Conservation (phyloP, 1,140 invertebrate genomes). For the Apis laboriosa region DNA sequence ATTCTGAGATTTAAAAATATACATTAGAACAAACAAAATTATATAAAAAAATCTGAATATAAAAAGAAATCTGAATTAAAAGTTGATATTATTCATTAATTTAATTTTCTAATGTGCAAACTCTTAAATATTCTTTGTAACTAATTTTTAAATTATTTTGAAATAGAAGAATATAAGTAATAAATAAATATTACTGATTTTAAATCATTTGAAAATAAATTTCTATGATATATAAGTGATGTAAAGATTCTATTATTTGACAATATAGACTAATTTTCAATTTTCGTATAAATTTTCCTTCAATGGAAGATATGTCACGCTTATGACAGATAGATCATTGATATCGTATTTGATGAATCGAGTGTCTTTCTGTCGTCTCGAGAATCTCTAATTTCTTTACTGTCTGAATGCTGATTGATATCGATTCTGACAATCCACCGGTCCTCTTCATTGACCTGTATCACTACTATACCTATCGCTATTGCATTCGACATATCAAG, state of each 20-base stretch:
- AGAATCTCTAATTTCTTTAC: not conserved
- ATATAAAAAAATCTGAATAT: no score
- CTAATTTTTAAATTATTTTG: no score
- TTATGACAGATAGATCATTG: not conserved
- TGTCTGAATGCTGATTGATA: not conserved
- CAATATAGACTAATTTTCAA: not conserved
- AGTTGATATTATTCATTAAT: no score
- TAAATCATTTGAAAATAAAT: no score
- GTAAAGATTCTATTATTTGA: no score
- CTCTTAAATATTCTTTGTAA: no score
- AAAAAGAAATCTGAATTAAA: no score
- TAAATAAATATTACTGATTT: no score
- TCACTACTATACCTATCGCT: not conserved
- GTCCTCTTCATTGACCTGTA: not conserved
- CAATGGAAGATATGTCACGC: no score
- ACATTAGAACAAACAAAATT: not conserved
- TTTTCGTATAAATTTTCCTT: not conserved
- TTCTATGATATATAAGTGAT: no score
- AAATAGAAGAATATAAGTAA: no score
- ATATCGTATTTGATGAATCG: not conserved
- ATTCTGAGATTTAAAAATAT: not conserved
- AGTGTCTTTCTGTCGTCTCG: not conserved
- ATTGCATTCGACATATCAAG: not conserved
- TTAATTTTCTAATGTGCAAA: no score
- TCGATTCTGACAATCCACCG: not conserved